phyloP scores from a whole-genome alignment of 2,888 invertebrate genomes.

The Ophion ellenae region DNA sequence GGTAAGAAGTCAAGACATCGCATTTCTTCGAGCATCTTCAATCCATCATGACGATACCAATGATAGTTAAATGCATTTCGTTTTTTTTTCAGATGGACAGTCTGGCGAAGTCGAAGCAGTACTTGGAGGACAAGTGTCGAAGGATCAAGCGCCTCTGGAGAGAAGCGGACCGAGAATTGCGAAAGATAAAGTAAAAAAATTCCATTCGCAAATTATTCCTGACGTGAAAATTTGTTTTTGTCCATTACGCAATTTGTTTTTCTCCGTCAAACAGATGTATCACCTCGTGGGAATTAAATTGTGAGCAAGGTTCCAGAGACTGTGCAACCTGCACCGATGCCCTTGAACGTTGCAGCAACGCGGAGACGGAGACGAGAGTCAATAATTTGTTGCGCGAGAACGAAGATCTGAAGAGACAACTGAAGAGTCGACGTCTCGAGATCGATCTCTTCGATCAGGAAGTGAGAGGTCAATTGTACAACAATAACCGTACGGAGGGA shows the following conservation, averaged over 20 bases:
- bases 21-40: background rate
- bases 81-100: conserved; percentile 70
- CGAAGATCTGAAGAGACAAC: conserved; percentile 72
- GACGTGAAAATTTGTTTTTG: background rate
- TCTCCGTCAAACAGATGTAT: conserved; percentile 25
- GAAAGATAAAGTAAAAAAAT: conserved; percentile 70
- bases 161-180: conserved; percentile 69
- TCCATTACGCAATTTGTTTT: background rate
- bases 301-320: conserved; percentile 38
- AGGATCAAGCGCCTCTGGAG: conserved; percentile 69
- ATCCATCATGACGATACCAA: background rate
- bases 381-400: conserved; percentile 68
- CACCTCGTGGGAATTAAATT: conserved; percentile 20
- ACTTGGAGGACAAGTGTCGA: conserved; percentile 70
- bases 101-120: conserved; percentile 69
- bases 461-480: conserved; percentile 69
- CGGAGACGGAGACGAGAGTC: conserved; percentile 61
- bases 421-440: conserved; percentile 73
- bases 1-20: conserved; percentile 67
- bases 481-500: conserved; percentile 49
- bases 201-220: background rate
- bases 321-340: conserved; percentile 41
- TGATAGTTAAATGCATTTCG: background rate
- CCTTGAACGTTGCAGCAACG: conserved; percentile 31
- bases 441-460: conserved; percentile 75